A percentile compares a stretch with the other conserved stretches of the same genome.
Conservation (phyloP, 2,888 invertebrate genomes). For the Sarcophaga caerulescens region DNA sequence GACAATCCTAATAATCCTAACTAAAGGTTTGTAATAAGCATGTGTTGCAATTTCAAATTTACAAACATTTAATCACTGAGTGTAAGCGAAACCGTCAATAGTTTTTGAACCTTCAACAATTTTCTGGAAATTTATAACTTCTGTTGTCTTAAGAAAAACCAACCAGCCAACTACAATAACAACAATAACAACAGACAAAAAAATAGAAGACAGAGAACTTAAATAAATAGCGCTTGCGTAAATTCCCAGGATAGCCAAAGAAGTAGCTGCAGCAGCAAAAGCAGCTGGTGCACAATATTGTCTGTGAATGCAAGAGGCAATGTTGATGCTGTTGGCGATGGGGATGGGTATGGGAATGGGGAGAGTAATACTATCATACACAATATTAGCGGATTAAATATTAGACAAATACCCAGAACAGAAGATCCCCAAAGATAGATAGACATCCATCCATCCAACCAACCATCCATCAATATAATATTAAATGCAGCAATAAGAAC, state of each 20-base stretch:
- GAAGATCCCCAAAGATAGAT: conserved; percentile 14
- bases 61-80: conserved; percentile 24
- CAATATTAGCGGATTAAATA: conserved; percentile 60
- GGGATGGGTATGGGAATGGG: background rate
- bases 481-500: conserved; percentile 69
- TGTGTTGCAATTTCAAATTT: background rate
- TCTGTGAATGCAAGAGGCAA: background rate
- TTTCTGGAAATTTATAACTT: conserved; percentile 32
- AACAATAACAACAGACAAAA: conserved; percentile 3
- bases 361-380: conserved; percentile 11
- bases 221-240: conserved; percentile 66
- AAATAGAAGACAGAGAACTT: conserved; percentile 24
- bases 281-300: conserved; percentile 57
- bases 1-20: too few species aligned
- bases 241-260: conserved; percentile 60
- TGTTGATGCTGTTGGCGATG: background rate
- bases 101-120: conserved; percentile 50
- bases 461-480: conserved; percentile 65
- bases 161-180: background rate
- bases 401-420: conserved; percentile 58
- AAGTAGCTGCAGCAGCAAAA: conserved; percentile 3
- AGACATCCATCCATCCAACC: conserved; percentile 57
- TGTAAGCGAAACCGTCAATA: conserved; percentile 22
- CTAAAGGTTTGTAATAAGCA: too few species aligned
- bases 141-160: conserved; percentile 13